Percentiles rank a stretch among this genome's conserved stretches.
Evolutionary conservation across 2,888 invertebrate genomes (phyloP).

Genomic region (Limnephilus marmoratus): DNA sequence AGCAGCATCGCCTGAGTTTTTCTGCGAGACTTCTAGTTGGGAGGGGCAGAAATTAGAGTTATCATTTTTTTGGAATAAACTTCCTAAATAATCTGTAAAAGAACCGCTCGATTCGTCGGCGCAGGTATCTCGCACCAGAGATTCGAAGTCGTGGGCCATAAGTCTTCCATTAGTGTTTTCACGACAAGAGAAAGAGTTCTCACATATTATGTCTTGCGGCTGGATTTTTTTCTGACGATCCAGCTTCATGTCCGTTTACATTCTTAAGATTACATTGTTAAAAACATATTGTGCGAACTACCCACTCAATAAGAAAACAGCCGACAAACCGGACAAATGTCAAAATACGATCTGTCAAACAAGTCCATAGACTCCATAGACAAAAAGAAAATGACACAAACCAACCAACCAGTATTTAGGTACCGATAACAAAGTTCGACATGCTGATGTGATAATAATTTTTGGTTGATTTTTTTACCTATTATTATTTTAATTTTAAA

Average conservation of each 20-base stretch:
- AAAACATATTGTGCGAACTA: not conserved
- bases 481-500: too few species aligned
- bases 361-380: not conserved
- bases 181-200: not conserved
- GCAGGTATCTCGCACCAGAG: not conserved
- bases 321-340: not conserved
- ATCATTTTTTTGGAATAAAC: slow-evolving; percentile 1
- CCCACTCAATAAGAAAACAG: not conserved
- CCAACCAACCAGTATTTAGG: not conserved
- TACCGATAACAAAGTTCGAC: not conserved
- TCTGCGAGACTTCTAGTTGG: not conserved
- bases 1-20: not conserved
- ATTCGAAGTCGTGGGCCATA: not conserved
- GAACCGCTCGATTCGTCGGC: not conserved
- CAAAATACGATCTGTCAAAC: not conserved
- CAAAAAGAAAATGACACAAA: not conserved
- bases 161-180: not conserved
- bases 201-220: not conserved
- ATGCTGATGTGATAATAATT: not conserved
- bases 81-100: slow-evolving; percentile 6
- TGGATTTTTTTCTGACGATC: slow-evolving; percentile 3
- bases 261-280: not conserved
- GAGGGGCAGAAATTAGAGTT: not conserved
- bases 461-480: too few species aligned
- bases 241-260: slow-evolving; percentile 21